A percentile compares a stretch with the other conserved stretches of the same genome.
These are phyloP conservation scores for Leptodirus hochenwartii DNA, from an alignment of 2,888 invertebrate species.

Conservation along the genomic window DNA sequence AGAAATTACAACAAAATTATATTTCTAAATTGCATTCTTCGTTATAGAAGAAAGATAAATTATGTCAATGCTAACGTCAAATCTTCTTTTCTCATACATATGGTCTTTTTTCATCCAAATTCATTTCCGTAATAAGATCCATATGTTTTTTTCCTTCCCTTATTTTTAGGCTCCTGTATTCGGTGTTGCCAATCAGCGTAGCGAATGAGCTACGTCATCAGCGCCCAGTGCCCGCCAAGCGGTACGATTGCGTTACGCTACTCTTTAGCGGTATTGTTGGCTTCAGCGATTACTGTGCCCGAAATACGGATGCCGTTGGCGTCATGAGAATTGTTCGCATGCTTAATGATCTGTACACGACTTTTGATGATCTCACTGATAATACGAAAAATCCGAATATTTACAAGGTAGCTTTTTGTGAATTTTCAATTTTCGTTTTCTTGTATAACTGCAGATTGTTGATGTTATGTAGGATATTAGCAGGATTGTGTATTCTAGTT, in stretches of 20 bases:
- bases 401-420: conserved; percentile 54
- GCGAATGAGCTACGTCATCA: conserved; percentile 89
- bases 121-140: too few species aligned
- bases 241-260: conserved; percentile 80
- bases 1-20: too few species aligned
- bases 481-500: too few species aligned
- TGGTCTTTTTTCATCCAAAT: background rate
- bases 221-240: conserved; percentile 73
- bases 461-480: too few species aligned
- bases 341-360: conserved; percentile 83
- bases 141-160: too few species aligned
- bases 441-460: too few species aligned
- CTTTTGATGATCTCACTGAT: conserved; percentile 85
- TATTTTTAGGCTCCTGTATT: conserved; percentile 87
- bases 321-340: conserved; percentile 93
- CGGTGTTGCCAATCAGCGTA: conserved; percentile 83
- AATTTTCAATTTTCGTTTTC: too few species aligned
- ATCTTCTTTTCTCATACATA: background rate
- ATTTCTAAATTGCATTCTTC: too few species aligned
- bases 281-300: conserved; percentile 78
- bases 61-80: too few species aligned
- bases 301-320: conserved; percentile 76
- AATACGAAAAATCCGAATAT: conserved; percentile 84
- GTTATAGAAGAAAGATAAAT: too few species aligned
- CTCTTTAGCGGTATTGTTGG: conserved; percentile 90